Percentiles rank a stretch among this genome's conserved stretches.
These are phyloP conservation scores for Mamestra configurata DNA, from an alignment of 1,140 invertebrate species.

Conservation along the genomic window DNA sequence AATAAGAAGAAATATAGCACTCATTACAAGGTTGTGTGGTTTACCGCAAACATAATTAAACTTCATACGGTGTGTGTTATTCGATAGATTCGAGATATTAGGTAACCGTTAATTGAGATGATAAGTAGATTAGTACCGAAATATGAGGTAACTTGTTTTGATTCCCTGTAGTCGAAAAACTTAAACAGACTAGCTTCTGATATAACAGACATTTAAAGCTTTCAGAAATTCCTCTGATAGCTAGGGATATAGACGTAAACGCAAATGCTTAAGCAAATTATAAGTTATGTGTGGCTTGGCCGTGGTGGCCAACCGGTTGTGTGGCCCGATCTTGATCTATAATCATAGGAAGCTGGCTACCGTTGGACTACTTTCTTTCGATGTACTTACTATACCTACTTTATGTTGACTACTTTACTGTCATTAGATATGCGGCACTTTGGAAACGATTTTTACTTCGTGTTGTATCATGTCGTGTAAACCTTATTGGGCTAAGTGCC, in stretches of 20 bases:
- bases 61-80: slow-evolving; percentile 1
- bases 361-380: slow-evolving; percentile 62
- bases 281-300: slow-evolving; percentile 32
- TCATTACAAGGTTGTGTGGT: slow-evolving; percentile 13
- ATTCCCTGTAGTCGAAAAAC: no score
- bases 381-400: slow-evolving; percentile 42
- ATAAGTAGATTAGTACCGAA: no score
- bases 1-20: slow-evolving; percentile 7
- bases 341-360: slow-evolving; percentile 62
- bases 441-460: not conserved
- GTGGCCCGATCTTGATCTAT: slow-evolving; percentile 58
- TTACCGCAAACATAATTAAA: not conserved
- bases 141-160: no score
- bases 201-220: not conserved
- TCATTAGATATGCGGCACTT: slow-evolving; percentile 1
- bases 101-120: no score
- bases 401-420: slow-evolving; percentile 15
- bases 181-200: no score
- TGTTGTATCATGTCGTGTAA: no score
- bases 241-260: slow-evolving; percentile 22
- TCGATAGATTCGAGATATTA: not conserved
- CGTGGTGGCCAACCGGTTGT: slow-evolving; percentile 50
- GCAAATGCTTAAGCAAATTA: slow-evolving; percentile 41
- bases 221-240: not conserved
- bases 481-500: no score